Evolutionary conservation across 2,113 vertebrate species (phyloP).

Genomic region (Taxidea taxus): DNA sequence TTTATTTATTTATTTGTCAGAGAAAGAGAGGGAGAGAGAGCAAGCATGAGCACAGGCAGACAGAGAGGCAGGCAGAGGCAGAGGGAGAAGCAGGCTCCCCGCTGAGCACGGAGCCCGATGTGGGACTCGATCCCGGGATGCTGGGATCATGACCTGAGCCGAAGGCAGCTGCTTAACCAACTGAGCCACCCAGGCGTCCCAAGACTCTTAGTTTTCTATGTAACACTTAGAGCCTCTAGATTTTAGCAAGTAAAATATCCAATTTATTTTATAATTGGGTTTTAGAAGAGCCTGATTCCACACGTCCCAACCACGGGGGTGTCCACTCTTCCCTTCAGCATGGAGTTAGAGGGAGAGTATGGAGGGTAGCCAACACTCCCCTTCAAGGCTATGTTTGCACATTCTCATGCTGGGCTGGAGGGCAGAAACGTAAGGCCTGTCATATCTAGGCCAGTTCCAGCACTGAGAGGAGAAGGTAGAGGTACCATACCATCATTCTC

Average conservation of each 20-base stretch:
- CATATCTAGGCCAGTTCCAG: neutral
- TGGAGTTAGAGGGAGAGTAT: neutral
- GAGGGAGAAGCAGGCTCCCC: no score
- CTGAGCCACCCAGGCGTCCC: no score
- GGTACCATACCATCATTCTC: neutral
- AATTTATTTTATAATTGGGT: neutral
- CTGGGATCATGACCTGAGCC: no score
- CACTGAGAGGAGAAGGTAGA: neutral
- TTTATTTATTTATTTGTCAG: no score
- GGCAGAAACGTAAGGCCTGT: neutral
- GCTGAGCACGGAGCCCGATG: no score
- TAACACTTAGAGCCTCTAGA: neutral
- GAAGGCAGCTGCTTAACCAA: no score
- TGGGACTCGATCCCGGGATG: no score
- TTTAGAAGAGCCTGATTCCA: neutral
- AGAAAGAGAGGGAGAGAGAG: no score
- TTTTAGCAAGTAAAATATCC: neutral
- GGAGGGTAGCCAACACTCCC: neutral
- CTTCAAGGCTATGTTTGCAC: neutral
- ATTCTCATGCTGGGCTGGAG: neutral
- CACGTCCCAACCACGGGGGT: neutral
- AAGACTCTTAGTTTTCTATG: neutral
- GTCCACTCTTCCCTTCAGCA: neutral
- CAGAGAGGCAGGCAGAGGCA: no score
- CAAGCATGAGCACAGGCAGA: no score